Evolutionary conservation across 2,797 vertebrate species (phyloP).

Genomic region (Jordanella pulchra): DNA sequence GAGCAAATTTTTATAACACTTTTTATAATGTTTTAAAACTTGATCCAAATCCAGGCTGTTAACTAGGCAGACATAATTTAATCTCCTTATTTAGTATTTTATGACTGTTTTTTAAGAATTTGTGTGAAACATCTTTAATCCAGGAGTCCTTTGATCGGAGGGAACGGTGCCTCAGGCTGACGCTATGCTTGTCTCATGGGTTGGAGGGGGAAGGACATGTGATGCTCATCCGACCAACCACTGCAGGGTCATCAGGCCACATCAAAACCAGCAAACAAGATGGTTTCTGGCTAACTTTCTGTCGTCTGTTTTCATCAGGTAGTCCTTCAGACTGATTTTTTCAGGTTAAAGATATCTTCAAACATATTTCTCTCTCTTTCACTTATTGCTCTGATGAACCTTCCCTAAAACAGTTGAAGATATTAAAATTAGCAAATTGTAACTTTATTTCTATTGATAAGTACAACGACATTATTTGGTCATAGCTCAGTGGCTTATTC

Average conservation of each 20-base stretch:
- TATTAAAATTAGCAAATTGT: not conserved
- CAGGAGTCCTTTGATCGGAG: slow-evolving; percentile 47
- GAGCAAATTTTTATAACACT: not conserved
- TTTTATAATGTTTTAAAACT: not conserved
- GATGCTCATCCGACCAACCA: slow-evolving; percentile 54
- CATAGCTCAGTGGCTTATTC: not conserved
- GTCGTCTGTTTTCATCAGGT: not conserved
- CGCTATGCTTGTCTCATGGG: slow-evolving; percentile 34
- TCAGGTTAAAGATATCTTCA: too few species aligned
- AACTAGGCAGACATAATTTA: not conserved
- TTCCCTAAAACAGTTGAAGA: not conserved
- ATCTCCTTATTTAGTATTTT: not conserved
- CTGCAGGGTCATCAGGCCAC: slow-evolving; percentile 28
- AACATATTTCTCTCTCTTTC: not conserved
- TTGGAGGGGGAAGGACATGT: slow-evolving; percentile 46
- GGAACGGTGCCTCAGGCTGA: slow-evolving; percentile 42
- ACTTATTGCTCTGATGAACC: not conserved
- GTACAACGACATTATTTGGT: not conserved
- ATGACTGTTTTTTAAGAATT: not conserved
- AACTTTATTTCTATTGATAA: not conserved
- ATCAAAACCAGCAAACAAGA: not conserved
- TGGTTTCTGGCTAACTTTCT: not conserved
- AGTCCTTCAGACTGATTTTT: not conserved
- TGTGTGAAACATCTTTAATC: slow-evolving; percentile 23
- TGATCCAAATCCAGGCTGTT: not conserved